Base-by-base conservation (phyloP, 2,888 invertebrate species). In the Cerceris rybyensis region DNA sequence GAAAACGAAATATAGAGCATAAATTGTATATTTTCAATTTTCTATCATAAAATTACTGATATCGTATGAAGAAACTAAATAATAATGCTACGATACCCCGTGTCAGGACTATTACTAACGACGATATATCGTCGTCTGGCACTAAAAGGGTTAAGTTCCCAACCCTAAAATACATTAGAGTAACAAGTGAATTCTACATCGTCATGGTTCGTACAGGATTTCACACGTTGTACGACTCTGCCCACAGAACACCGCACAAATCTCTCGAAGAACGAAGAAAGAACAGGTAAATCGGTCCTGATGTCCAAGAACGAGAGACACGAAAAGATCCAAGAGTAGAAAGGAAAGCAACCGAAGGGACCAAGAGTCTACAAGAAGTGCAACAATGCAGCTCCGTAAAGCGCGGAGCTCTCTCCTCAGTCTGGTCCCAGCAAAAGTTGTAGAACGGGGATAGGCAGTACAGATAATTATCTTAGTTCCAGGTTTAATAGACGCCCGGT, bases 401-500 rank as follows among this genome's bases (percentile, higher is more conserved):
- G 68, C 78, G 75, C 68, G 66, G 69, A 55, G 75, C 70, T 75
- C 69, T 42, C 55, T 60, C 69, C 73, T 61, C 66, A 55, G 58
- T 58, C 68, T 63, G 68, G 71, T 66, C 60, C 79, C 50, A 65
- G 49, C 50, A 41, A 72, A 63, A 60, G 52, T 50, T 16, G 17
- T 39, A 67, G 76, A 41, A 66, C 65, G 59, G 59, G 67, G 14
- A 66, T 64, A 70, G 76, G 65, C 87, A 81, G 82, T 87, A 82
- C 84, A 81, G 88, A 90, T 91, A 91, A 91, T 91, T 91, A 91
- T 90, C 89, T 90, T 88, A 89, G 91, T 91, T 90, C 80, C 88
- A 89, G 87, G 87, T 90, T 90, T 91, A 91, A 91, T 91, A 91
- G 90, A 91, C 89, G 90, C 89, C 85, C 86, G 90, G 91, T 90